phyloP scores from a whole-genome alignment of 1,140 invertebrate species.

The Drosophila erecta region DNA sequence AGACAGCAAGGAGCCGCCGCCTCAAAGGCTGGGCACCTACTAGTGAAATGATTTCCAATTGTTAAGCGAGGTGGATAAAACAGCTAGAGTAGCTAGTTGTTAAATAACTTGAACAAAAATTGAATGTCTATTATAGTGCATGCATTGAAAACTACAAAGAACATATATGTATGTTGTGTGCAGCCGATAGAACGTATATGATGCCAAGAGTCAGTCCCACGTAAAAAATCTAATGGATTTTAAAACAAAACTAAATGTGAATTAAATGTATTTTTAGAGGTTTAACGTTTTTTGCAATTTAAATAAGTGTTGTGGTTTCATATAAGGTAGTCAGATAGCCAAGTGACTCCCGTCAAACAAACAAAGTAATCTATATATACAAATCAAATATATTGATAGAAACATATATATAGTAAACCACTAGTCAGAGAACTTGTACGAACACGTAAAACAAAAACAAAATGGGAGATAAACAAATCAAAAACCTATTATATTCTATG shows the following conservation, averaged over 20 bases:
- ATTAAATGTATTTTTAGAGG: constrained; percentile 77
- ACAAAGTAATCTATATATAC: constrained; percentile 40
- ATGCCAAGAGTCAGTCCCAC: constrained; percentile 67
- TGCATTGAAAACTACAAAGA: constrained; percentile 11
- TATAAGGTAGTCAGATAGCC: constrained; percentile 61
- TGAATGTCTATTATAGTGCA: constrained; percentile 42
- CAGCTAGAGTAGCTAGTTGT: constrained; percentile 18
- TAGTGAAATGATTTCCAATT: constrained; percentile 4
- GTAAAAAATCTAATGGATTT: constrained; percentile 61
- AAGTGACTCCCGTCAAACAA: constrained; percentile 35
- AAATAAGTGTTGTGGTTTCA: constrained; percentile 78
- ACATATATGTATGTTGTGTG: constrained; percentile 7
- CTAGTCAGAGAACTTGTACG: constrained; percentile 61
- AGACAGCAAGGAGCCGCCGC: constrained; percentile 3
- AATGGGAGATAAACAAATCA: constrained; percentile 20
- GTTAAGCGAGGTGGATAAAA: neutral
- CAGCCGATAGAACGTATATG: constrained; percentile 19
- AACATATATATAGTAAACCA: constrained; percentile 47
- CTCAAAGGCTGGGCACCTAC: constrained; percentile 14
- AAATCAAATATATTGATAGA: constrained; percentile 30
- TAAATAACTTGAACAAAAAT: constrained; percentile 48
- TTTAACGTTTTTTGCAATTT: constrained; percentile 62
- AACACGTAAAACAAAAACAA: constrained; percentile 24
- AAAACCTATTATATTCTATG: constrained; percentile 40
- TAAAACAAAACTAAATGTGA: constrained; percentile 62